These are phyloP conservation scores for Hylaeus volcanicus DNA, from an alignment of 1,140 invertebrate species.

Conservation along the genomic window DNA sequence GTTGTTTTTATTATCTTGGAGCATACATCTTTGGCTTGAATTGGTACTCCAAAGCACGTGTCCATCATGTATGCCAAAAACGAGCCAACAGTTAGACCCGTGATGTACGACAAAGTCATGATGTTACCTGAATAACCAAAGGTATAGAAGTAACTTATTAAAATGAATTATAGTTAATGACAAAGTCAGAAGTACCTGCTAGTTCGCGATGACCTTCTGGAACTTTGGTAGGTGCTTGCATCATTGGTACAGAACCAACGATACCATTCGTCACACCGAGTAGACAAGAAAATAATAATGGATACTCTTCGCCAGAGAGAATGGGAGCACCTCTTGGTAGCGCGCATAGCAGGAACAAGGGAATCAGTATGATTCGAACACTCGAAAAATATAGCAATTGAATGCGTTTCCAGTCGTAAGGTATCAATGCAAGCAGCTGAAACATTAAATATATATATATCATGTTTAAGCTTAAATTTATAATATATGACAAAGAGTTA, in stretches of 20 bases:
- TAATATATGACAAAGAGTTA: background rate
- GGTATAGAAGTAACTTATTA: background rate
- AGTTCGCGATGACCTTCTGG: conserved; percentile 88
- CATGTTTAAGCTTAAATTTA: background rate
- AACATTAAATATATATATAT: conserved; percentile 3
- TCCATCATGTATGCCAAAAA: conserved; percentile 91
- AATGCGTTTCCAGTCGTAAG: conserved; percentile 89
- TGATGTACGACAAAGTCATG: conserved; percentile 94
- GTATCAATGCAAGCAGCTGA: conserved; percentile 89
- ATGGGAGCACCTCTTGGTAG: conserved; percentile 87
- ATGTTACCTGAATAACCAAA: conserved; percentile 88
- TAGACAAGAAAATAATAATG: conserved; percentile 87
- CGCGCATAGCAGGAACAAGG: conserved; percentile 89
- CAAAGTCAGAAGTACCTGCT: conserved; percentile 80
- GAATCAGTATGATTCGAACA: conserved; percentile 87
- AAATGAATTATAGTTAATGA: background rate
- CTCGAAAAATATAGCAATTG: conserved; percentile 87
- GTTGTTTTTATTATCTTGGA: conserved; percentile 47
- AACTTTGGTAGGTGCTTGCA: conserved; percentile 91
- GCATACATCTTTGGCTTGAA: conserved; percentile 72
- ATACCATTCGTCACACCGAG: conserved; percentile 93
- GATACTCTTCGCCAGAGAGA: conserved; percentile 85
- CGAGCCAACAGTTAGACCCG: conserved; percentile 91
- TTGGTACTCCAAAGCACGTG: conserved; percentile 85
- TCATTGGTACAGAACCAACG: conserved; percentile 94